A percentile compares a stretch with the other conserved stretches of the same genome.
Conservation (phyloP, 2,113 vertebrate genomes). For the Tylochromis polylepis region DNA sequence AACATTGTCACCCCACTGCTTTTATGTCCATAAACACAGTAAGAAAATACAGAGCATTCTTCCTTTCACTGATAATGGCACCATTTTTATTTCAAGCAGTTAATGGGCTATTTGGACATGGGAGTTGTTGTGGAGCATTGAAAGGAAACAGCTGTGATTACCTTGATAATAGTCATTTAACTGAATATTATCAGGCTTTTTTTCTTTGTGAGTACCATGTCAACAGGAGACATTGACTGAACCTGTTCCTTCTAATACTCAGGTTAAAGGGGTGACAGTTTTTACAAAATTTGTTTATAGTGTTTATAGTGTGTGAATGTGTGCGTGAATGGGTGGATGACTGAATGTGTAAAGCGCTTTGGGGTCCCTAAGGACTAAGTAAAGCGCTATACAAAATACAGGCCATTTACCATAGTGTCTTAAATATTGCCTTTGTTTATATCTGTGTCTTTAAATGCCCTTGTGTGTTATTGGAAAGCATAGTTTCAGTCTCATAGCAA, state of each 20-base stretch:
- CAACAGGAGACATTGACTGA: constrained; percentile 29
- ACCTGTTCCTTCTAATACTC: background rate
- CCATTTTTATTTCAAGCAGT: constrained; percentile 29
- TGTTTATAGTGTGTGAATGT: no score
- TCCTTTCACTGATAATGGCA: background rate
- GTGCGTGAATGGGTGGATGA: no score
- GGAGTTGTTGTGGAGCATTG: constrained; percentile 10
- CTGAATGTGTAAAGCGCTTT: no score
- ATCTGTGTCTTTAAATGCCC: background rate
- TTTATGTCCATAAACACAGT: constrained; percentile 2
- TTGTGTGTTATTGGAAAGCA: background rate
- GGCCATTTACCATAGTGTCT: no score
- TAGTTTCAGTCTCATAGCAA: background rate
- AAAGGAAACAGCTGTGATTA: constrained; percentile 44
- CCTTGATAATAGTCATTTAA: constrained; percentile 48
- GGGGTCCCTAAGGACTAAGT: no score
- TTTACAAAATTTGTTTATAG: constrained; percentile 2
- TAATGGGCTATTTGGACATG: constrained; percentile 37
- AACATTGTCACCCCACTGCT: background rate
- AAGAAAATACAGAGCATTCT: background rate
- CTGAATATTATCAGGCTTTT: background rate
- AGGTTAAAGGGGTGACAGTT: background rate
- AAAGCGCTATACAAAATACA: no score
- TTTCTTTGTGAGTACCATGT: constrained; percentile 2
- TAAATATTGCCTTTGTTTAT: background rate